These are phyloP conservation scores for Phymorhynchus buccinoides DNA, from an alignment of 1,140 invertebrate genomes.

Conservation along the genomic window DNA sequence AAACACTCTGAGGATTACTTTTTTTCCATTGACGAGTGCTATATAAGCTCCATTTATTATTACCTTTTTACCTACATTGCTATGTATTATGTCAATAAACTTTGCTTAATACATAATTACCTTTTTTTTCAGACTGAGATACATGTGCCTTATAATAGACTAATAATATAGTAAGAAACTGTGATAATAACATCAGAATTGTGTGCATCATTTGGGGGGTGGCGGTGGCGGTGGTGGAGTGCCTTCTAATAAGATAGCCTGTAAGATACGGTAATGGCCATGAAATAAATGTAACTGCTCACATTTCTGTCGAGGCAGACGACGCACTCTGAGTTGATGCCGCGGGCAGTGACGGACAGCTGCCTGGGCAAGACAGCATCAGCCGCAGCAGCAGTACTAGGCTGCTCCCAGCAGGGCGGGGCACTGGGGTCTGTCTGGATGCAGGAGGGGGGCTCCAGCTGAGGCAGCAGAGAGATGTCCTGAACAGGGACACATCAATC, in stretches of 20 bases:
- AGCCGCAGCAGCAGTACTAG: background rate
- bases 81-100: too few relatives aligned
- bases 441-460: background rate
- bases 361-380: slow-evolving; percentile 30
- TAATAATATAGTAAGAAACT: too few relatives aligned
- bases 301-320: slow-evolving; percentile 83
- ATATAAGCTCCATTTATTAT: too few relatives aligned
- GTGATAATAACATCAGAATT: too few relatives aligned
- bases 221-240: too few relatives aligned
- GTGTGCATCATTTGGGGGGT: too few relatives aligned
- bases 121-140: background rate
- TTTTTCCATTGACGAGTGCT: too few relatives aligned
- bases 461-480: slow-evolving; percentile 24
- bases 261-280: background rate
- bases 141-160: too few relatives aligned
- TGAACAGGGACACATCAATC: background rate
- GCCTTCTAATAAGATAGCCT: too few relatives aligned
- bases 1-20: too few relatives aligned
- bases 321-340: slow-evolving; percentile 81
- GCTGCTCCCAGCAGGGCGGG: background rate
- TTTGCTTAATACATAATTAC: too few relatives aligned
- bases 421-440: background rate
- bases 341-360: slow-evolving; percentile 59
- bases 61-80: too few relatives aligned
- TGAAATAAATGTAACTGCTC: slow-evolving; percentile 14